Conservation (phyloP, 2,888 invertebrate species). For the Halocaridina rubra region DNA sequence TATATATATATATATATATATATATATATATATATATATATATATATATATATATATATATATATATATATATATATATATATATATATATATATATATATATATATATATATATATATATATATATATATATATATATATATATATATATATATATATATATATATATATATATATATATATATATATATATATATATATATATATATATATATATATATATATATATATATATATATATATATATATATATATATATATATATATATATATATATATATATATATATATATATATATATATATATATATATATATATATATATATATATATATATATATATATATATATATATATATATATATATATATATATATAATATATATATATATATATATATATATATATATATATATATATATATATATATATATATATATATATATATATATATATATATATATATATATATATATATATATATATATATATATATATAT, state of each 20-base stretch:
- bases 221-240: constrained; percentile 15
- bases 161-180: neutral
- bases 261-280: constrained; percentile 20
- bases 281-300: constrained; percentile 34
- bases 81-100: constrained; percentile 32
- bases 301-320: constrained; percentile 17
- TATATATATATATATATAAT: constrained; percentile 26
- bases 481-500: constrained; percentile 20
- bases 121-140: constrained; percentile 43
- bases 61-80: constrained; percentile 35
- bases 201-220: constrained; percentile 21
- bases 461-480: constrained; percentile 13
- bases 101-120: constrained; percentile 33
- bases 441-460: constrained; percentile 20
- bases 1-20: neutral
- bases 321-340: constrained; percentile 36
- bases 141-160: constrained; percentile 29
- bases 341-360: constrained; percentile 26
- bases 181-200: constrained; percentile 27
- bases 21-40: constrained; percentile 26
- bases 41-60: constrained; percentile 34
- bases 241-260: constrained; percentile 13
- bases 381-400: constrained; percentile 36
- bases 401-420: constrained; percentile 36
- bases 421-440: constrained; percentile 18